Evolutionary conservation across 2,888 invertebrate genomes (phyloP), one percentile per base, ranked within the genome.

Genomic region (Galeopsomyia nigrocyanea): DNA sequence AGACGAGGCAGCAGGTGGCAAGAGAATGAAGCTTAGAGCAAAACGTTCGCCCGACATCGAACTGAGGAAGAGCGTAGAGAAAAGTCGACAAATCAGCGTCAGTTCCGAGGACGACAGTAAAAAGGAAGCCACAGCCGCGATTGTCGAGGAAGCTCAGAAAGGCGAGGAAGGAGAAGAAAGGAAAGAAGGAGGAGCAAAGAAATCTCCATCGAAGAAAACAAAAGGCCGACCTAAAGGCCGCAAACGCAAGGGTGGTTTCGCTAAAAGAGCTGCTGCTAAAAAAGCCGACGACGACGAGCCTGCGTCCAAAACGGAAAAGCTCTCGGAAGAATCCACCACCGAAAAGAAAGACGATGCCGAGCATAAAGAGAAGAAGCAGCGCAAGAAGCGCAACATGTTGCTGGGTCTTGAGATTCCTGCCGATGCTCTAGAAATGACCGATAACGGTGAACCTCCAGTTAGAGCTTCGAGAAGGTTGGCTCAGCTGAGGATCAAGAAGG

Each of bases 401-500:
- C 81, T 88, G 13, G 89, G 89, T 31, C 80, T 90, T 69, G 89
- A 89, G 76, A 87, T 89, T 47, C 86, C 87, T 47, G 84, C 84
- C 50, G 87, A 87, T 62, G 76, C 68, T 49, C 72, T 76, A 13
- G 74, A 75, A 46, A 17, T 51, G 21, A 50, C 66, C 0, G 77
- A 86, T 0, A 87, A 88, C 1, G 66, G 51, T 17, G 88, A 86
- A 21, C 84, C 89, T 17, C 90, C 90, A 0, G 92, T 95, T 5
- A 87, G 96, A 9, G 94, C 94, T 81, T 95, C 95, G 2, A 89
- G 96, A 0, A 89, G 97, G 73, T 94, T 97, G 78, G 96, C 96
- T 0, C 95, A 95, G 85, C 89, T 95, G 81, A 94, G 95, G 85
- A 95, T 96, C 72, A 93, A 92, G 77, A 95, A 96, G 82, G 95